Percentiles rank a stretch among this genome's conserved stretches.
Conservation (phyloP, 2,888 invertebrate genomes). For the Alsophila aescularia region DNA sequence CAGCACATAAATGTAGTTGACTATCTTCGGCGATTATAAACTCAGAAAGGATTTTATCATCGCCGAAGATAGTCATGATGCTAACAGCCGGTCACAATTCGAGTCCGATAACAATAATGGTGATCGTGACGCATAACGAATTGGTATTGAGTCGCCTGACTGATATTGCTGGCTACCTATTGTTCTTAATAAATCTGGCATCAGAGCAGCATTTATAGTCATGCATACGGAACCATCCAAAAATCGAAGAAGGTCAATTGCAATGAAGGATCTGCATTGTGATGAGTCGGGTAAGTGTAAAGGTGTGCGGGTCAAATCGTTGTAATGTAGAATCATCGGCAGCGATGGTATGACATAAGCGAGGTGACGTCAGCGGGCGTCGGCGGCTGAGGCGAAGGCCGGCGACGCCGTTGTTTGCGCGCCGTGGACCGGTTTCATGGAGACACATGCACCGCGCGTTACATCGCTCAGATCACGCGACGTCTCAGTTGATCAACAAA, state of each 20-base stretch:
- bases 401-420: constrained; percentile 66
- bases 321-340: constrained; percentile 55
- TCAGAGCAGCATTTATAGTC: constrained; percentile 42
- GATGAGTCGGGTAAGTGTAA: constrained; percentile 41
- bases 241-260: constrained; percentile 31
- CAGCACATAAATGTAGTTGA: no score
- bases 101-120: constrained; percentile 21
- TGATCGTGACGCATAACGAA: constrained; percentile 43
- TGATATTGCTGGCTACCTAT: constrained; percentile 47
- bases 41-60: constrained; percentile 14
- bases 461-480: constrained; percentile 53
- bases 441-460: constrained; percentile 64
- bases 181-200: constrained; percentile 51
- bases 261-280: constrained; percentile 35
- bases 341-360: constrained; percentile 78
- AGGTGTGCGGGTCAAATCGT: constrained; percentile 55
- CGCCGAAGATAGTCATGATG: constrained; percentile 9
- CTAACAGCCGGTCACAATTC: constrained; percentile 13
- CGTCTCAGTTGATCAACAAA: neutral
- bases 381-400: constrained; percentile 77
- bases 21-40: no score
- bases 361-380: constrained; percentile 79
- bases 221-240: constrained; percentile 57
- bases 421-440: constrained; percentile 66
- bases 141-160: constrained; percentile 43